Conservation (phyloP, 2,888 invertebrate species). For the Microdon myrmicae region DNA sequence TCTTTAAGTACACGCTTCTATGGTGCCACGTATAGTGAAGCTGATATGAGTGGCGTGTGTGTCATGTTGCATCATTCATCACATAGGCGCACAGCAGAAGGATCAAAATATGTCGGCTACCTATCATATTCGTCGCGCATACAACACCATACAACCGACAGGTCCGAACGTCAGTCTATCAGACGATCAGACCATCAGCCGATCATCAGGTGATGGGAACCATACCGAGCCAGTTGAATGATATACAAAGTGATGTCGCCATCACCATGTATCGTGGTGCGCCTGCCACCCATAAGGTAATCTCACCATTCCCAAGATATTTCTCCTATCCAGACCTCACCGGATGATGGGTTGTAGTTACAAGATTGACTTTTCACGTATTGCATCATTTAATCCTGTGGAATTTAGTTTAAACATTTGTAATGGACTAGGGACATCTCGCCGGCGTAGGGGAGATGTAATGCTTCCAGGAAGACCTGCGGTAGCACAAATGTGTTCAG, state of each 20-base stretch:
- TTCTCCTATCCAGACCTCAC: conserved; percentile 1
- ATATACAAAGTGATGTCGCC: conserved; percentile 48
- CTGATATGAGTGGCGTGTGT: conserved; percentile 35
- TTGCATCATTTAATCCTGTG: conserved; percentile 44
- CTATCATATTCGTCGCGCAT: conserved; percentile 43
- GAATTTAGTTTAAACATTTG: conserved; percentile 51
- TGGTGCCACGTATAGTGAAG: conserved; percentile 22
- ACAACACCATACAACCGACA: conserved; percentile 10
- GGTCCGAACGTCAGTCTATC: too few species aligned
- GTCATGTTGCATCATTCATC: conserved; percentile 52
- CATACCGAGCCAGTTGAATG: conserved; percentile 26
- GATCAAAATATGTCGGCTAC: conserved; percentile 51
- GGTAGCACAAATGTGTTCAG: conserved; percentile 18
- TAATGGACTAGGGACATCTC: conserved; percentile 28
- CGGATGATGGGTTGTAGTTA: conserved; percentile 2
- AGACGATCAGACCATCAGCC: too few species aligned
- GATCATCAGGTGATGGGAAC: too few species aligned
- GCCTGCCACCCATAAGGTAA: conserved; percentile 41
- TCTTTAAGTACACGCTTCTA: conserved; percentile 36
- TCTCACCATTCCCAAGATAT: conserved; percentile 11
- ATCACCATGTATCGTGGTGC: conserved; percentile 20
- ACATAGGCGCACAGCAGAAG: conserved; percentile 45
- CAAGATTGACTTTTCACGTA: conserved; percentile 24
- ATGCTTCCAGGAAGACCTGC: conserved; percentile 41
- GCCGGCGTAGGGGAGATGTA: conserved; percentile 10